These are phyloP conservation scores for Pteropus alecto DNA, from an alignment of 2,113 vertebrate species.

Conservation along the genomic window DNA sequence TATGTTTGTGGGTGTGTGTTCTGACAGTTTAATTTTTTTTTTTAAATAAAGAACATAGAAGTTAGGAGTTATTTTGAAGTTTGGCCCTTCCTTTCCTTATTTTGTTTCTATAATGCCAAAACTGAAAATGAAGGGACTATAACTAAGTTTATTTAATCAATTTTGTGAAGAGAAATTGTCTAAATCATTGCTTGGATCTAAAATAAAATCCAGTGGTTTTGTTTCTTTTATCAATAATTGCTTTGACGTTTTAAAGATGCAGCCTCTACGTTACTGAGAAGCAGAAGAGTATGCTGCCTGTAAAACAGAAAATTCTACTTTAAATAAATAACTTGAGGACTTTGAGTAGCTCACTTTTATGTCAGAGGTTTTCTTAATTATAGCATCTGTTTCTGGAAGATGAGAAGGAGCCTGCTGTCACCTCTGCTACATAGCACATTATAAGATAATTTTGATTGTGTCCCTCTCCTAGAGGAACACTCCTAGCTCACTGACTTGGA, in stretches of 20 bases:
- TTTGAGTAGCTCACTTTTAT: slow-evolving; percentile 24
- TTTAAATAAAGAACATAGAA: not conserved
- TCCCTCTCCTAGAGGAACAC: not conserved
- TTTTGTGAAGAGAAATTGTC: not conserved
- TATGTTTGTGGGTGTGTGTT: fast-evolving
- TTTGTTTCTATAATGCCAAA: not conserved
- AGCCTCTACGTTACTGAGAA: not conserved
- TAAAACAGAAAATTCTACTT: not conserved
- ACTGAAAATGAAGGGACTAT: not conserved
- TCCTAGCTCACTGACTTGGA: not conserved
- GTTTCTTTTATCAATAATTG: not conserved
- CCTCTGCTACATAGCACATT: slow-evolving; percentile 42
- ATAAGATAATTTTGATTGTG: slow-evolving; percentile 56
- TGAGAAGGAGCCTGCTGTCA: slow-evolving; percentile 40
- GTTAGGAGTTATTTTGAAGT: not conserved
- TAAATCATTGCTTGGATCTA: not conserved
- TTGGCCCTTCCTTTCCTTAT: not conserved
- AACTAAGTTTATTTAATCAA: not conserved
- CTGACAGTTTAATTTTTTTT: not conserved
- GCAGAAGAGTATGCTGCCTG: not conserved
- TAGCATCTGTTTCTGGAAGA: slow-evolving; percentile 56
- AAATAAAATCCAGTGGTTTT: not conserved
- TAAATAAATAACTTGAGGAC: not conserved
- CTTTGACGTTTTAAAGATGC: not conserved
- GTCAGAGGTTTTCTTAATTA: slow-evolving; percentile 41